Base-by-base conservation (phyloP, 1,140 invertebrate genomes). In the Eumeta japonica region DNA sequence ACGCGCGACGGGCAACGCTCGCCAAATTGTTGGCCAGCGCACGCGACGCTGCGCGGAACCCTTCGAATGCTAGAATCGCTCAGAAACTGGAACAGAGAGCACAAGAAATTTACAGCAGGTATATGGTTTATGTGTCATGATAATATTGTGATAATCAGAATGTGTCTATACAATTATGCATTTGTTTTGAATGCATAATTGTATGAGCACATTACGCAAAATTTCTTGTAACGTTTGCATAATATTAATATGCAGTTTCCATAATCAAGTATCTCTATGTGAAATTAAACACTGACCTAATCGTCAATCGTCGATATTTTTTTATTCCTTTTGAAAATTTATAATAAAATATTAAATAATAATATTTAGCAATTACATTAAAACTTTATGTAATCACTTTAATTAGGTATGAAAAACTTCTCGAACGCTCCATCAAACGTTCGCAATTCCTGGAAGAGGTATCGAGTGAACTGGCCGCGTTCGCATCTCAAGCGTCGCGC, bases 71-170 rank as follows among this genome's bases (percentile, higher is more conserved):
- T 0, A 79, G 91, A 30, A 84, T 94, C 30, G 90, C 91, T 4
- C 93, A 92, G 74, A 89, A 91, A 50, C 87, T 95, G 27, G 91
- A 96, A 64, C 82, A 83, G 16, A 91, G 94, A 52, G 72, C 95
- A 11, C 85, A 88, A 39, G 91, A 95, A 58, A 86, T 95, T 10
- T 87, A 89, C 39, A 73, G 68, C 14, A 76, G 62, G 73, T 76
- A 36, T 35, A 41, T 36, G 2, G 19, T 19, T 11, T 7, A n/a
- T n/a, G n/a, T n/a, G n/a, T n/a, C n/a, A n/a, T n/a, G n/a, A 16
- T 10, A 3, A 14, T 28, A 14, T 37, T 37, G 17, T 16, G n/a
- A 12, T 14, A 3, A 12, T 4, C 13, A 17, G 17, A 16, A 10
- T 34, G 14, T 5, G 3, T 5, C 13, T 35, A 20, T 18, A 34